phyloP scores from a whole-genome alignment of 2,797 vertebrate genomes.

The Tenualosa ilisha region DNA sequence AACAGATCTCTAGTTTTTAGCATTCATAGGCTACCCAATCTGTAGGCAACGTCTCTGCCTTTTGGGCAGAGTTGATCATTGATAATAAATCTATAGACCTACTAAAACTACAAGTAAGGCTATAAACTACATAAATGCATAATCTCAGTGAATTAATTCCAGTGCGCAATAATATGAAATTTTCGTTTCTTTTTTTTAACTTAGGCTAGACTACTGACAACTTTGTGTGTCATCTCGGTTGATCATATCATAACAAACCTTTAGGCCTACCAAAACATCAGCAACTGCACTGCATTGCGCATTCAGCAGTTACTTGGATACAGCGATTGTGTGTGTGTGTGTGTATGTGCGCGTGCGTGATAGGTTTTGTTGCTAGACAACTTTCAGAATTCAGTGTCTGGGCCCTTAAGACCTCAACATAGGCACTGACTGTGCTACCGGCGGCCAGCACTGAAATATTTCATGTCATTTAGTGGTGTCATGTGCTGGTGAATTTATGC shows the following conservation, averaged over 20 bases:
- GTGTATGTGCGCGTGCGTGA: not conserved
- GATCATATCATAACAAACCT: not conserved
- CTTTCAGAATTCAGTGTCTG: not conserved
- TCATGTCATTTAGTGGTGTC: not conserved
- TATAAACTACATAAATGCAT: too few relatives aligned
- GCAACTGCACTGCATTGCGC: not conserved
- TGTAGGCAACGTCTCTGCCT: too few relatives aligned
- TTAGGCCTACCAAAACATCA: not conserved
- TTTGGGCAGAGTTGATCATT: too few relatives aligned
- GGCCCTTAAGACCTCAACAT: not conserved
- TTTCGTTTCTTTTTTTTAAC: too few relatives aligned
- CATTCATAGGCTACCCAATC: too few relatives aligned
- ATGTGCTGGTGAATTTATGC: not conserved
- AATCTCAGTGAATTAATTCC: not conserved
- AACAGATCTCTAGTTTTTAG: too few relatives aligned
- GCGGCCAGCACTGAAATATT: not conserved
- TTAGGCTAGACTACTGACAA: too few relatives aligned
- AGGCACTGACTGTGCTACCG: not conserved
- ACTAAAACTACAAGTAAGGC: too few relatives aligned
- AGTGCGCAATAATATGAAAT: not conserved
- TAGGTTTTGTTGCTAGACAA: not conserved
- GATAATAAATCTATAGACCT: too few relatives aligned
- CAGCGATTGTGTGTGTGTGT: not conserved
- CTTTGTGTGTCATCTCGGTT: too few relatives aligned
- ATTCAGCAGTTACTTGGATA: not conserved